These are phyloP conservation scores for Saxicola maurus DNA, from an alignment of 2,797 vertebrate species.

Conservation along the genomic window DNA sequence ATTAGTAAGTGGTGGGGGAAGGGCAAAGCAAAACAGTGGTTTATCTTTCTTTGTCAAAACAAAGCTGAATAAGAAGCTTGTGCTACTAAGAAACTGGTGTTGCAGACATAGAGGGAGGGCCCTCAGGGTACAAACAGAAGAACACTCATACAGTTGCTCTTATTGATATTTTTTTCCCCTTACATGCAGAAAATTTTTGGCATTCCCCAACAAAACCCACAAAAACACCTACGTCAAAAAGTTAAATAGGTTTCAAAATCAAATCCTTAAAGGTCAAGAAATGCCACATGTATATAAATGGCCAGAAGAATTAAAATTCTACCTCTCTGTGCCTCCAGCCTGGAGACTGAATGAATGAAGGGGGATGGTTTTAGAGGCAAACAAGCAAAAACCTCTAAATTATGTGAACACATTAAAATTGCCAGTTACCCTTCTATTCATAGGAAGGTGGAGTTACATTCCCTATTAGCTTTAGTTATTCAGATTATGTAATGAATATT, in stretches of 20 bases:
- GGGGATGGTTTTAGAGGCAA: not conserved
- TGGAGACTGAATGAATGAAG: not conserved
- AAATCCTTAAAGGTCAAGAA: slow-evolving; percentile 35
- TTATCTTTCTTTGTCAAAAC: slow-evolving; percentile 56
- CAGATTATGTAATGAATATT: not conserved
- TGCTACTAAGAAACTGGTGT: slow-evolving; percentile 8
- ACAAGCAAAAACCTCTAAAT: not conserved
- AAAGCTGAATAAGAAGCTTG: slow-evolving; percentile 61
- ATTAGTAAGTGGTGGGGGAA: not conserved
- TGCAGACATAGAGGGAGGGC: not conserved
- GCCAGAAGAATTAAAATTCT: slow-evolving; percentile 23
- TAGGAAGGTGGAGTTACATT: not conserved
- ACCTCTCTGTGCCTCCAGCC: not conserved
- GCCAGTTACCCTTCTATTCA: not conserved
- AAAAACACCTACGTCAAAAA: slow-evolving; percentile 38
- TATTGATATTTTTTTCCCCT: not conserved
- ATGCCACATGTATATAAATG: slow-evolving; percentile 10
- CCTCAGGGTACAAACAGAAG: not conserved
- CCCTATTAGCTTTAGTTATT: not conserved
- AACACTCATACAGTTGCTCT: slow-evolving; percentile 9
- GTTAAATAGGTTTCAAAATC: slow-evolving; percentile 27
- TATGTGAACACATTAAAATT: not conserved
- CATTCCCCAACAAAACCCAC: slow-evolving; percentile 56
- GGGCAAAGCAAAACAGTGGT: slow-evolving; percentile 40
- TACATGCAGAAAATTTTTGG: slow-evolving; percentile 30